Conservation (phyloP, 92 coral and sea anemone genomes). For the Bergia puertoricense region DNA sequence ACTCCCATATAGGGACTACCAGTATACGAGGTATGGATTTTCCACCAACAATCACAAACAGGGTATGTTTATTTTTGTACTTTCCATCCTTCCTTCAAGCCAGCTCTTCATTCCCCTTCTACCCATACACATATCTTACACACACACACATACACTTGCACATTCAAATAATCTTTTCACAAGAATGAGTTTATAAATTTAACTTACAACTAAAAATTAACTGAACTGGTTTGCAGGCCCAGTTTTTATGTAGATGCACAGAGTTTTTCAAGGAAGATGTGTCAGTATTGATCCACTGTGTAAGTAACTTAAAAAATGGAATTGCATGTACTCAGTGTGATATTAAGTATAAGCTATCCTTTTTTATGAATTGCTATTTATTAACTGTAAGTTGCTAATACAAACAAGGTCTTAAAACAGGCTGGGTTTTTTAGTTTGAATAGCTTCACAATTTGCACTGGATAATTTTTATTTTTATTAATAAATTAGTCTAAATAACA, state of each 20-base stretch:
- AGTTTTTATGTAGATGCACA: constrained; percentile 76
- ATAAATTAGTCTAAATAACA: too few species aligned
- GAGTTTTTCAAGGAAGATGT: constrained; percentile 62
- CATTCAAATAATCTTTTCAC: not conserved
- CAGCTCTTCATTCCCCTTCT: too few species aligned
- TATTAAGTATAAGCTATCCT: not conserved
- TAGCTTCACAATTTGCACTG: too few species aligned
- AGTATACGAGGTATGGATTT: too few species aligned
- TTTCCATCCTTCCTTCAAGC: too few species aligned
- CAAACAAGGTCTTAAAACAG: not conserved
- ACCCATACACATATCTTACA: too few species aligned
- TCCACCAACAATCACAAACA: too few species aligned
- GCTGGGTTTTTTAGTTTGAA: too few species aligned
- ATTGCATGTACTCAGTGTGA: too few species aligned
- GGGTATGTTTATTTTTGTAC: too few species aligned
- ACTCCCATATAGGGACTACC: too few species aligned
- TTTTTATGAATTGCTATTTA: not conserved
- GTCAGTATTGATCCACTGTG: constrained; percentile 72
- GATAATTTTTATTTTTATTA: too few species aligned
- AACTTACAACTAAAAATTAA: not conserved
- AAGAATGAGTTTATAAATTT: not conserved
- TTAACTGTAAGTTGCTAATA: not conserved
- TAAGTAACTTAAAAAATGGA: constrained; percentile 40
- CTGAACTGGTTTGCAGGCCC: constrained; percentile 43
- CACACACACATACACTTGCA: not conserved